Percentiles rank a stretch among this genome's conserved stretches.
These are phyloP conservation scores for Cyclina sinensis DNA, from an alignment of 1,140 invertebrate species.

Conservation along the genomic window DNA sequence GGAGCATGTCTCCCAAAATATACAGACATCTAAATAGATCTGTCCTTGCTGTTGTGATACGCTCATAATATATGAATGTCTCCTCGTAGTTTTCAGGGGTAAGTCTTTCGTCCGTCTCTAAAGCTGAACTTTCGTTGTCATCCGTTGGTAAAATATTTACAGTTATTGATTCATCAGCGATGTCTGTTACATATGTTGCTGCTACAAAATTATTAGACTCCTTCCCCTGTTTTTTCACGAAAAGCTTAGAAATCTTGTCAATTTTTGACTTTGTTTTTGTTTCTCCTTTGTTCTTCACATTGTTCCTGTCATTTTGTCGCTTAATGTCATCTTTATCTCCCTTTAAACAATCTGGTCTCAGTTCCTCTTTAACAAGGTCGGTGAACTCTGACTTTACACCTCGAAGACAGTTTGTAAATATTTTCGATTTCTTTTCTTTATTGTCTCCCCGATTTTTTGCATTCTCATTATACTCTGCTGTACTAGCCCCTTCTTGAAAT, in stretches of 20 bases:
- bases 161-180: neutral
- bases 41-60: neutral
- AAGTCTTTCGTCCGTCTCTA: neutral
- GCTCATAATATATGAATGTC: neutral
- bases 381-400: too few species aligned
- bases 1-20: neutral
- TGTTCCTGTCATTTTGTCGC: too few species aligned
- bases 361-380: too few species aligned
- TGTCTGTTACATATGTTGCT: neutral
- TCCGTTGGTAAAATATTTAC: neutral
- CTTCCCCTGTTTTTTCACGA: neutral
- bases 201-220: neutral
- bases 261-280: neutral
- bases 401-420: too few species aligned
- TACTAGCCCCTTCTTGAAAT: too few species aligned
- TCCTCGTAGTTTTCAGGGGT: neutral
- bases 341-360: too few species aligned
- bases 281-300: too few species aligned
- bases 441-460: too few species aligned
- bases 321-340: too few species aligned
- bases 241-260: neutral
- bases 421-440: too few species aligned
- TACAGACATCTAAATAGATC: neutral
- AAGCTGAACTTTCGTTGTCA: neutral
- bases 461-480: too few species aligned